Percentiles rank a stretch among this genome's conserved stretches.
These are phyloP conservation scores for Neostethus bicornis DNA, from an alignment of 2,797 vertebrate genomes.

Conservation along the genomic window DNA sequence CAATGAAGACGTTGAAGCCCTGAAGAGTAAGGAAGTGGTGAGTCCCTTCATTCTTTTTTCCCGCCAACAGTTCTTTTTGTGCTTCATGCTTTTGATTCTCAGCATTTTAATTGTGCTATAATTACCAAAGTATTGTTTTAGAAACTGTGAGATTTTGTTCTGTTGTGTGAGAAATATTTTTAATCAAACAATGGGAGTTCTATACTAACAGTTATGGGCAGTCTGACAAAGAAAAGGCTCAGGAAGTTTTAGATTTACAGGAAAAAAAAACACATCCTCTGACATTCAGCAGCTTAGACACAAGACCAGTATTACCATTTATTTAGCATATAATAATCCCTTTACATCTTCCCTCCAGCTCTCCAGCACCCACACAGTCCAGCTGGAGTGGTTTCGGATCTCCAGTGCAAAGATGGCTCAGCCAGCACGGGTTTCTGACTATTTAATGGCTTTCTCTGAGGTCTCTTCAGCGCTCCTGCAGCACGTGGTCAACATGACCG, in stretches of 20 bases:
- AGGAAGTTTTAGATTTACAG: conserved; percentile 12
- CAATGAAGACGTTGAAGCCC: conserved; percentile 73
- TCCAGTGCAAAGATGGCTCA: conserved; percentile 89
- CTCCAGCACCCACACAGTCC: conserved; percentile 85
- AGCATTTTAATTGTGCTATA: neutral
- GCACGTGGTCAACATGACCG: conserved; percentile 91
- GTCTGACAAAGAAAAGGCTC: conserved; percentile 8
- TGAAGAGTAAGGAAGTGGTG: conserved; percentile 90
- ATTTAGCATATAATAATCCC: too few species aligned
- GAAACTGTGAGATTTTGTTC: neutral
- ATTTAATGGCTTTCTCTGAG: conserved; percentile 85
- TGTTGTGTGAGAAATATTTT: conserved; percentile 2
- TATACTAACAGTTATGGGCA: conserved; percentile 6
- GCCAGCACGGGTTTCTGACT: conserved; percentile 78
- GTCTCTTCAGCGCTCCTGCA: conserved; percentile 83
- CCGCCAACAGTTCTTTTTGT: too few species aligned
- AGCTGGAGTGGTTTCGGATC: conserved; percentile 94
- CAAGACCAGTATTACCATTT: neutral
- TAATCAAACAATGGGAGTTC: conserved; percentile 14
- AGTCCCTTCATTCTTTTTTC: conserved; percentile 58
- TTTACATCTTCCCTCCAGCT: conserved; percentile 70
- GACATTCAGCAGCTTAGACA: conserved; percentile 4
- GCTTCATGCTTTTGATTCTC: neutral
- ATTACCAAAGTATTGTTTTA: neutral
- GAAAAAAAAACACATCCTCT: conserved; percentile 1